phyloP scores from a whole-genome alignment of 2,113 vertebrate genomes.

The Lepus americanus region DNA sequence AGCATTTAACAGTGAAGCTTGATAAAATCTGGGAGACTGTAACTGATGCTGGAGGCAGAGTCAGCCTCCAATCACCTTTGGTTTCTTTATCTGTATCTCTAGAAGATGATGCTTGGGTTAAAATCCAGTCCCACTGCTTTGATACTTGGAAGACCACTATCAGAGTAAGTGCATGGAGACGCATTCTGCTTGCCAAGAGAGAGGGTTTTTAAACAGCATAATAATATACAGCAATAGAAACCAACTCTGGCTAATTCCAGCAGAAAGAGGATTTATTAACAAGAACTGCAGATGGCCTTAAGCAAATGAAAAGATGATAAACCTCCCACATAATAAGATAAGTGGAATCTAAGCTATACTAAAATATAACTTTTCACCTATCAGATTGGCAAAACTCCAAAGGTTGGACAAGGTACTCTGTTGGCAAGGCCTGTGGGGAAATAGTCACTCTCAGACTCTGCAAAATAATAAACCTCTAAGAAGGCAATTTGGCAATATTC shows the following conservation, averaged over 20 bases:
- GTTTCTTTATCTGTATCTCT: not conserved
- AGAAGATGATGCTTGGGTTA: not conserved
- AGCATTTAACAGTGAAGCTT: not conserved
- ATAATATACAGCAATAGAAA: not conserved
- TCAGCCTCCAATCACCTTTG: not conserved
- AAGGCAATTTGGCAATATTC: not conserved
- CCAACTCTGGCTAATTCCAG: not conserved
- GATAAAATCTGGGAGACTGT: not conserved
- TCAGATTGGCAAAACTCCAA: not conserved
- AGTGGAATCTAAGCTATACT: conserved; percentile 45
- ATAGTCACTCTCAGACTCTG: not conserved
- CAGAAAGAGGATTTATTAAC: conserved; percentile 28
- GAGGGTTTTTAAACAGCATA: not conserved
- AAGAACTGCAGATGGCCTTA: not conserved
- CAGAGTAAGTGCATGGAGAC: not conserved
- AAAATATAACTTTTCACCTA: not conserved
- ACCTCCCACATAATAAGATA: not conserved
- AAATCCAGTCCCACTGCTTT: not conserved
- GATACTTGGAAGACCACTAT: not conserved
- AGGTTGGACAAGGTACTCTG: not conserved
- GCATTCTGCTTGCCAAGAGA: not conserved
- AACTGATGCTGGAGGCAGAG: not conserved
- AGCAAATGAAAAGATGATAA: conserved; percentile 54
- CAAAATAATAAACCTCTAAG: not conserved
- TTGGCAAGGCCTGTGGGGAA: not conserved